Percentiles rank a stretch among this genome's conserved stretches.
These are phyloP conservation scores for Copsychus sechellarum DNA, from an alignment of 2,113 vertebrate genomes.

Conservation along the genomic window DNA sequence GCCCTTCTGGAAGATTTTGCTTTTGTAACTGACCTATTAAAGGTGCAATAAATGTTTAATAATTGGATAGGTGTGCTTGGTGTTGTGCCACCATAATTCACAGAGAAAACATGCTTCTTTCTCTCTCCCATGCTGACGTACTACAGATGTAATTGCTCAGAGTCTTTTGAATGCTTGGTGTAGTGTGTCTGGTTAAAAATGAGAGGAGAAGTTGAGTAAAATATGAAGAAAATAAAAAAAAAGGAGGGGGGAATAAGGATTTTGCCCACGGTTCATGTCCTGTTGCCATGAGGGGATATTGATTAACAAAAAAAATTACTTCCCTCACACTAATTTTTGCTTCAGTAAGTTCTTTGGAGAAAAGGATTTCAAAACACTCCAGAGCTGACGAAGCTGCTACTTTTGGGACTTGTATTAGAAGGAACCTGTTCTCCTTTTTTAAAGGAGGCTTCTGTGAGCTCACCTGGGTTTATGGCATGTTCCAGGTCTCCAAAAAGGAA, in stretches of 20 bases:
- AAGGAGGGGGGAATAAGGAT: background rate
- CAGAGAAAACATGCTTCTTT: background rate
- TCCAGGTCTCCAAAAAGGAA: background rate
- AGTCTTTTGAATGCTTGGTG: background rate
- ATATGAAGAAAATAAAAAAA: too few species aligned
- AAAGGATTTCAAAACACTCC: background rate
- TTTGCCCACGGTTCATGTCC: background rate
- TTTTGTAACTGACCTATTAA: background rate
- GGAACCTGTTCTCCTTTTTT: background rate
- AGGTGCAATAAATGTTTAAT: background rate
- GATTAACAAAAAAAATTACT: background rate
- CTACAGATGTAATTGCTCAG: background rate
- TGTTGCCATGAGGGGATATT: background rate
- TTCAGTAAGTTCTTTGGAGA: background rate
- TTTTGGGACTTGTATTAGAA: background rate
- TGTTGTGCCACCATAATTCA: background rate
- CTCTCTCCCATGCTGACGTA: background rate
- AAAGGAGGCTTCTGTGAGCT: background rate
- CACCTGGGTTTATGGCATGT: background rate
- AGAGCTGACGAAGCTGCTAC: background rate
- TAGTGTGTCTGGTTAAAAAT: background rate
- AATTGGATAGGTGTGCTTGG: background rate
- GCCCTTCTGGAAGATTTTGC: background rate
- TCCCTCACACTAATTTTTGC: accelerated
- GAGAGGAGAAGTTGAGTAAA: background rate